Evolutionary conservation across 2,113 vertebrate genomes (phyloP).

Genomic region (cattle (Bos taurus)): ARS-UCD2.0 NC_037332.1:13592501-13593000

Average conservation of each 20-base stretch:
- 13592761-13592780: neutral
- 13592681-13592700: neutral
- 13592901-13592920: neutral
- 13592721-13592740: neutral
- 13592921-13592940: neutral
- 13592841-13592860: neutral
- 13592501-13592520: slow-evolving; percentile 53
- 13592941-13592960: neutral
- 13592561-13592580: slow-evolving; percentile 64
- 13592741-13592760: neutral
- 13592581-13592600: slow-evolving; percentile 66
- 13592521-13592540: slow-evolving; percentile 56
- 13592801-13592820: neutral
- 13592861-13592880: neutral
- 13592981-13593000: neutral
- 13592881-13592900: neutral
- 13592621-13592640: slow-evolving; percentile 58
- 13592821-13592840: neutral
- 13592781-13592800: rapidly evolving
- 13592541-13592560: slow-evolving; percentile 62
- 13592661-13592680: neutral
- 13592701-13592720: neutral
- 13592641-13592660: slow-evolving; percentile 44
- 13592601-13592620: slow-evolving; percentile 62
- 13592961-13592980: rapidly evolving